Conservation (phyloP, 2,797 vertebrate species). For the Malacoraja senta region DNA sequence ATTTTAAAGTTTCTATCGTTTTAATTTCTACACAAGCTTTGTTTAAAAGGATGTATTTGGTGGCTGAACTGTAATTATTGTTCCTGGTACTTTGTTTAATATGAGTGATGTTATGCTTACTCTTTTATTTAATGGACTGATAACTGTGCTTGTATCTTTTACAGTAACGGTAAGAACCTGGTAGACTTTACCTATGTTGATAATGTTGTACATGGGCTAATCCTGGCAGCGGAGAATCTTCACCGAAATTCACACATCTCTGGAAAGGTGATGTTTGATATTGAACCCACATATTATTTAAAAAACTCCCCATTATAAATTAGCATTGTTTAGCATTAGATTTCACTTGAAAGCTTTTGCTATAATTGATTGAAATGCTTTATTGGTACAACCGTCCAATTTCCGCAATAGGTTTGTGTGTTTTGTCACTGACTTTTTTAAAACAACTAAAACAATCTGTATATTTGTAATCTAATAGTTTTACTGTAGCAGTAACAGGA, state of each 20-base stretch:
- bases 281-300: neutral
- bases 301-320: neutral
- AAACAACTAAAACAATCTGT: neutral
- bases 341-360: neutral
- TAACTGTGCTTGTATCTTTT: conserved; percentile 24
- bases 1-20: neutral
- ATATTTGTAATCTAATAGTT: neutral
- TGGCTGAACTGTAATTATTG: neutral
- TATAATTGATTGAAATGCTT: neutral
- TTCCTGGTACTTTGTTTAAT: neutral
- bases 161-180: conserved; percentile 81
- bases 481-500: neutral
- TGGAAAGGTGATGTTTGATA: conserved; percentile 69
- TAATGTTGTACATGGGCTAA: conserved; percentile 90
- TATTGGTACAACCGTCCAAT: neutral
- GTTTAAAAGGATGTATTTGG: neutral
- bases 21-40: neutral
- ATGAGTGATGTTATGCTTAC: neutral
- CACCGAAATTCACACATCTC: conserved; percentile 65
- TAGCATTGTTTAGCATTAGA: neutral
- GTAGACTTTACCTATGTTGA: conserved; percentile 97
- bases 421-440: neutral
- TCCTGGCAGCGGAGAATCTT: conserved; percentile 81
- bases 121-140: neutral
- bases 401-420: neutral